Percentiles rank a stretch among this genome's conserved stretches.
Evolutionary conservation across 2,113 vertebrate genomes (phyloP).

Genomic region (Barnardius zonarius): DNA sequence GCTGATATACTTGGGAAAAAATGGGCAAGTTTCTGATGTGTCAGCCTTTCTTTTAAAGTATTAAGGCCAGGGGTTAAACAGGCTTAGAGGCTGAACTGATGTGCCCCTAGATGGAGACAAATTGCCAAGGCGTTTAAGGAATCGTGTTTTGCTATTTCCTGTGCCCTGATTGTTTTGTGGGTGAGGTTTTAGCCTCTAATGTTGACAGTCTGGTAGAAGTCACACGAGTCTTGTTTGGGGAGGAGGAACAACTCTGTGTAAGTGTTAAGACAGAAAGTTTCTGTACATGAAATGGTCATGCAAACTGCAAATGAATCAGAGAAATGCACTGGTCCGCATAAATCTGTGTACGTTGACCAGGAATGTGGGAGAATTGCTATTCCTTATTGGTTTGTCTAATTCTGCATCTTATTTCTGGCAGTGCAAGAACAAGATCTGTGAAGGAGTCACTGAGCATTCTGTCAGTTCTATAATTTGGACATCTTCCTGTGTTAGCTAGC

Average conservation of each 20-base stretch:
- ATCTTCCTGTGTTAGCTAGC: background rate
- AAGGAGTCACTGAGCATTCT: background rate
- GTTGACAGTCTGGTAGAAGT: background rate
- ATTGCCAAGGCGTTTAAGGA: background rate
- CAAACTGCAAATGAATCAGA: background rate
- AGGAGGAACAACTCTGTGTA: background rate
- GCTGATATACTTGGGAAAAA: background rate
- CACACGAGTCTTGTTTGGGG: background rate
- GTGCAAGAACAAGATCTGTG: background rate
- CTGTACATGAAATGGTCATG: background rate
- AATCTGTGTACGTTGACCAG: background rate
- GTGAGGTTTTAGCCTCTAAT: background rate
- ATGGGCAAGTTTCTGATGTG: background rate
- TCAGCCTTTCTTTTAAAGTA: background rate
- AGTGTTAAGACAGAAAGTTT: background rate
- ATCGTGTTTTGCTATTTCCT: background rate
- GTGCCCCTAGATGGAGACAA: background rate
- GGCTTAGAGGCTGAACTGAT: background rate
- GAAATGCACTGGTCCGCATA: background rate
- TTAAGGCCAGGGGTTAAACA: background rate
- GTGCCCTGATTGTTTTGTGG: background rate
- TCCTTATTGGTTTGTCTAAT: background rate
- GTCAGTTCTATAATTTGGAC: background rate
- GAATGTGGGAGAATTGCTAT: background rate
- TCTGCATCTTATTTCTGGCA: background rate